phyloP scores from a whole-genome alignment of 2,888 invertebrate genomes.

The Rhingia campestris region DNA sequence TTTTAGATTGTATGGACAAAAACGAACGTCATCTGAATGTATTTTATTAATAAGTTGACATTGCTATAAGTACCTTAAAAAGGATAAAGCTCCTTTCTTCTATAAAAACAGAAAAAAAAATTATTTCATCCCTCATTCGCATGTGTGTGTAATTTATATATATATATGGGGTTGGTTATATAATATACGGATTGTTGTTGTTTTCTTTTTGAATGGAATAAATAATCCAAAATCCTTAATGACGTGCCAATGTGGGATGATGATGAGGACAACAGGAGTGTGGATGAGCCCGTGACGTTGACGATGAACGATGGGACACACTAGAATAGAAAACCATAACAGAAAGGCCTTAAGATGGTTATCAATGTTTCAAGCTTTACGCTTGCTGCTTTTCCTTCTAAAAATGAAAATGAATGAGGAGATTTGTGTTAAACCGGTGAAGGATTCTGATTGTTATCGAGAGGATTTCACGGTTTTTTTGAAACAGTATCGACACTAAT shows the following conservation, averaged over 20 bases:
- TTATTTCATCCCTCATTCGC: constrained; percentile 34
- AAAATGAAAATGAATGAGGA: background rate
- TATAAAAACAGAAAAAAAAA: constrained; percentile 8
- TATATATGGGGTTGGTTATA: background rate
- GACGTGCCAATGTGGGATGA: constrained; percentile 56
- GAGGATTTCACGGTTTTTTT: constrained; percentile 15
- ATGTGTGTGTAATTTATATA: background rate
- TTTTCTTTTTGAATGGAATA: constrained; percentile 33
- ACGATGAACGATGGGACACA: constrained; percentile 65
- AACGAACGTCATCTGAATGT: constrained; percentile 26
- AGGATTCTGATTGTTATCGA: constrained; percentile 31
- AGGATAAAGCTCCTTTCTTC: constrained; percentile 59
- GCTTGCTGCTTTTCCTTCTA: background rate
- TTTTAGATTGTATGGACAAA: constrained; percentile 43
- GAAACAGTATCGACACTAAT: background rate
- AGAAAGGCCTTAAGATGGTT: background rate
- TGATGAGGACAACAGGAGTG: constrained; percentile 15
- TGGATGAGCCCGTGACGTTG: constrained; percentile 37
- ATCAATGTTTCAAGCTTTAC: constrained; percentile 24
- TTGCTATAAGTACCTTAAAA: constrained; percentile 52
- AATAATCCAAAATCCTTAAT: constrained; percentile 69
- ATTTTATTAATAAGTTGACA: constrained; percentile 62
- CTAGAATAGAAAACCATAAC: background rate
- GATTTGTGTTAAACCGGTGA: constrained; percentile 16
- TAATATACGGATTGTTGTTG: too few species aligned